Conservation (phyloP, 2,797 vertebrate genomes). For the Orestias chungarensis region DNA sequence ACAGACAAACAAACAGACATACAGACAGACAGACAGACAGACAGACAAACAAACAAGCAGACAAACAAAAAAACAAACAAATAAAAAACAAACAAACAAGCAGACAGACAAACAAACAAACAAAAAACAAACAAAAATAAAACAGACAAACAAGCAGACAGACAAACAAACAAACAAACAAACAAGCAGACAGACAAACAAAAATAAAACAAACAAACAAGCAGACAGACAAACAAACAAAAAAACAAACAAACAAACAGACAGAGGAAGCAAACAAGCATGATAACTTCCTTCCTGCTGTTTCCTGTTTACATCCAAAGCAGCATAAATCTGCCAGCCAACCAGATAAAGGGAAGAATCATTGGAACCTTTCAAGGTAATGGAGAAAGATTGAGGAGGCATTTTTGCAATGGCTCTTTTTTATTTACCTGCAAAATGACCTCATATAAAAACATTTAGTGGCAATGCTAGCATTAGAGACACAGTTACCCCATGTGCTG, state of each 20-base stretch:
- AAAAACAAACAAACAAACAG: too few species aligned
- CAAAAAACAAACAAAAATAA: too few species aligned
- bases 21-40: too few species aligned
- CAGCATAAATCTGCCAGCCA: slow-evolving; percentile 17
- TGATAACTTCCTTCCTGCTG: not conserved
- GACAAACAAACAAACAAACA: too few species aligned
- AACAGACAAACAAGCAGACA: too few species aligned
- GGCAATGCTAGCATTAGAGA: slow-evolving; percentile 11
- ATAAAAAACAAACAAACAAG: too few species aligned
- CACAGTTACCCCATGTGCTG: not conserved
- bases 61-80: too few species aligned
- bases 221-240: not conserved
- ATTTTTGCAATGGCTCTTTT: slow-evolving; percentile 10
- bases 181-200: too few species aligned
- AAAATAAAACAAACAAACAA: too few species aligned
- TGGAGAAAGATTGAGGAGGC: slow-evolving; percentile 3
- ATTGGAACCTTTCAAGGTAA: slow-evolving; percentile 55
- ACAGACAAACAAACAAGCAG: too few species aligned
- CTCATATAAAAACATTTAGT: not conserved
- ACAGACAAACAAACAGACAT: too few species aligned
- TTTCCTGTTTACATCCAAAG: slow-evolving; percentile 51
- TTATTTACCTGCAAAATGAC: not conserved
- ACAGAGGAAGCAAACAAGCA: not conserved
- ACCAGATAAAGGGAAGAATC: slow-evolving; percentile 24
- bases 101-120: too few species aligned